Evolutionary conservation across 2,888 invertebrate species (phyloP).

Genomic region (Tetheella fluctuosa): DNA sequence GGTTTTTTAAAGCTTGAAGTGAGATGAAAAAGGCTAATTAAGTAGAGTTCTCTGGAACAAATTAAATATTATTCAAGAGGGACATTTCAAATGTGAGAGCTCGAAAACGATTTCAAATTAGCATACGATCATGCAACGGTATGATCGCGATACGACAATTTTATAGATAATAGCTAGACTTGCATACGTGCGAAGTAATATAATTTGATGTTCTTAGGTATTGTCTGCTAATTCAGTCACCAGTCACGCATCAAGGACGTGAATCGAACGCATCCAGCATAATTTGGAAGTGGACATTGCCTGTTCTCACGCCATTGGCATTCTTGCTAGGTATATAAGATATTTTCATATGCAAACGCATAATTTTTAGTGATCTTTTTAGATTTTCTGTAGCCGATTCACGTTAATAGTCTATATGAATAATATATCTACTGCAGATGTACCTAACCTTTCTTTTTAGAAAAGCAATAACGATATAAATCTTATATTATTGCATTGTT

Average conservation of each 20-base stretch:
- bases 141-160: slow-evolving; percentile 31
- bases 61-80: neutral
- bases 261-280: slow-evolving; percentile 74
- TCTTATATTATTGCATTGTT: too few species aligned
- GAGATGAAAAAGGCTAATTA: too few species aligned
- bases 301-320: slow-evolving; percentile 78
- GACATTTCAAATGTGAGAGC: neutral
- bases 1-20: too few species aligned
- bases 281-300: slow-evolving; percentile 69
- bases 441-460: too few species aligned
- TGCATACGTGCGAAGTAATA: slow-evolving; percentile 61
- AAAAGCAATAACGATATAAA: too few species aligned
- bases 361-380: slow-evolving; percentile 40
- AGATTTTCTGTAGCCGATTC: slow-evolving; percentile 19
- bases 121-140: slow-evolving; percentile 18
- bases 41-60: too few species aligned
- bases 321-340: slow-evolving; percentile 53
- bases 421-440: neutral
- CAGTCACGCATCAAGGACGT: slow-evolving; percentile 80
- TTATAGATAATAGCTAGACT: slow-evolving; percentile 34
- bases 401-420: neutral
- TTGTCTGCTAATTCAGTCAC: slow-evolving; percentile 60
- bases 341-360: slow-evolving; percentile 44
- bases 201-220: slow-evolving; percentile 54
- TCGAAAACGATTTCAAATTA: slow-evolving; percentile 10